Evolutionary conservation across 2,113 vertebrate species (phyloP), one percentile per base, ranked within the genome.

Genomic region (Pygathrix nemaeus): DNA sequence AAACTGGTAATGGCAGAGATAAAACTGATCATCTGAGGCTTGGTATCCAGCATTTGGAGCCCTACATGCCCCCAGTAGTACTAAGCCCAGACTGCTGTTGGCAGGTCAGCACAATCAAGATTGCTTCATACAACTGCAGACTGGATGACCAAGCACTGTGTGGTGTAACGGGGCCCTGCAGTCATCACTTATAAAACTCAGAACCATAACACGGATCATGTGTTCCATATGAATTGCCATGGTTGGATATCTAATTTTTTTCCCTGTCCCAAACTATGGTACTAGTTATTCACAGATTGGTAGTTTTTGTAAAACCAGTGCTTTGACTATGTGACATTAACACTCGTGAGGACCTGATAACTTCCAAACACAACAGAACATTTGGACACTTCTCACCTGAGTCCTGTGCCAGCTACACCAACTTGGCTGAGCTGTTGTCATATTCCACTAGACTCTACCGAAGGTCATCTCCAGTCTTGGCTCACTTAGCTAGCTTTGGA

Each of bases 281-380:
- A 61, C 48, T 89, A 86, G 11, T 25, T 76, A 92, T 73, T 83
- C 43, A 89, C 21, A 40, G 23, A 82, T 32, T 89, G 38, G 38
- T 78, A 5, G 20, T 57, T 57, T 76, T 94, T 88, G n/a, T 78
- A 84, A 9, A 88, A 93, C 10, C 25, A 61, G 0, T 84, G 64
- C 40, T 96, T 92, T 95, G 57, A 86, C 35, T 16, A 6, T 27
- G n/a, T 68, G 18, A 59, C 43, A 73, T 45, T 30, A 85, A 89
- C 11, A 68, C 3, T 27, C 32, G 78, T 0, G 89, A 40, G 8
- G 16, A 64, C 14, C 16, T 70, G 40, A 68, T 59, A 90, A 14
- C 43, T 94, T 82, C 16, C 43, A 93, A 92, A 86, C 30, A 93
- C 40, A 80, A 40, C 4, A 83, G 27, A 90, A 96, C 55, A 87